These are phyloP conservation scores for Forbesichthys papilliferus DNA, from an alignment of 2,113 vertebrate genomes.

Conservation along the genomic window DNA sequence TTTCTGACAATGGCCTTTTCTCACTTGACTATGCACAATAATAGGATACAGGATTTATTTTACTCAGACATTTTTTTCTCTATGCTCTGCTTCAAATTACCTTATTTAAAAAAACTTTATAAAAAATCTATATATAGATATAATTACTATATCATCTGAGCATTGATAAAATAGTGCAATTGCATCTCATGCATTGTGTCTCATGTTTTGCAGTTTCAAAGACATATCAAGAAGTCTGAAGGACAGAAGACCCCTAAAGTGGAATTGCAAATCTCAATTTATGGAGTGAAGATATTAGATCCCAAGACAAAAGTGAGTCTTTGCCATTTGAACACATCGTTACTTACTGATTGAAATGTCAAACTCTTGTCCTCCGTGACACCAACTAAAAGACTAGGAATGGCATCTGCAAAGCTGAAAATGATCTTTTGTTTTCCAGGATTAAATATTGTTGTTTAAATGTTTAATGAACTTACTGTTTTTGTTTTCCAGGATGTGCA, in stretches of 20 bases:
- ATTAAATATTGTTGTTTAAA: too few species aligned
- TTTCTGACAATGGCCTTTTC: background rate
- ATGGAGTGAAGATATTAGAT: slow-evolving; percentile 97
- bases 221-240: slow-evolving; percentile 98
- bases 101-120: background rate
- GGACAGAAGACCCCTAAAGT: slow-evolving; percentile 96
- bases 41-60: slow-evolving; percentile 8
- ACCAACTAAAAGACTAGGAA: background rate
- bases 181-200: too few species aligned
- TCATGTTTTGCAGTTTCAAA: slow-evolving; percentile 85
- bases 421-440: background rate
- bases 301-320: slow-evolving; percentile 91
- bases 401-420: background rate
- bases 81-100: background rate
- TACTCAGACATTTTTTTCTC: background rate
- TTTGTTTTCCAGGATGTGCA: slow-evolving; percentile 86
- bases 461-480: slow-evolving; percentile 5
- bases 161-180: background rate
- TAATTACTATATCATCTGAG: background rate
- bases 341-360: background rate
- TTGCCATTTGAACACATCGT: background rate
- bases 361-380: background rate
- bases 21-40: background rate
- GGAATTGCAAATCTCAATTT: slow-evolving; percentile 97
- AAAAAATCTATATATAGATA: background rate